phyloP scores from a whole-genome alignment of 1,140 invertebrate species.

The Melitaea cinxia region DNA sequence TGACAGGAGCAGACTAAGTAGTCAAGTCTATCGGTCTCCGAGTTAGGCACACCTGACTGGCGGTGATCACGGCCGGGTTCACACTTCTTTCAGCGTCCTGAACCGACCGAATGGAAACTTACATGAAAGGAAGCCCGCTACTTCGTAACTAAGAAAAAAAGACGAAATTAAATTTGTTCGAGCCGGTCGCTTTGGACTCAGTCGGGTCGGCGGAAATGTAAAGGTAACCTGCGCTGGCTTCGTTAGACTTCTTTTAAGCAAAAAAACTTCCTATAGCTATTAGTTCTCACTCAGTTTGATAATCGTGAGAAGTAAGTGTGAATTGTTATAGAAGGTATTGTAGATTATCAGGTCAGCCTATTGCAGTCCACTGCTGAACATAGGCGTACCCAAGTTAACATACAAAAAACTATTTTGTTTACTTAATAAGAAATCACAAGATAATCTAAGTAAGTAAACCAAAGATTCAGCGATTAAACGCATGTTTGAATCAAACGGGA shows the following conservation, averaged over 20 bases:
- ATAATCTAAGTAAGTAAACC: not conserved
- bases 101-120: constrained; percentile 72
- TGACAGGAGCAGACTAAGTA: constrained; percentile 71
- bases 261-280: not conserved
- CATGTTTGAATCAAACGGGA: constrained; percentile 2
- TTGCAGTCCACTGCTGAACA: too few relatives aligned
- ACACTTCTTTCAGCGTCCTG: constrained; percentile 72
- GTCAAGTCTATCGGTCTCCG: constrained; percentile 61
- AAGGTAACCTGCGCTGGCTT: not conserved
- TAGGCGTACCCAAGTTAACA: too few relatives aligned
- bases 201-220: constrained; percentile 15
- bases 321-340: too few relatives aligned
- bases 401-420: too few relatives aligned
- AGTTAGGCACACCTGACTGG: constrained; percentile 71
- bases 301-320: too few relatives aligned
- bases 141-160: constrained; percentile 70
- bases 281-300: not conserved
- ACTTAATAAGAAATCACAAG: not conserved
- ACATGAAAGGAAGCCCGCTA: constrained; percentile 75
- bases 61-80: constrained; percentile 66
- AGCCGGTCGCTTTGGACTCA: constrained; percentile 29
- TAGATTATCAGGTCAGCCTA: too few relatives aligned
- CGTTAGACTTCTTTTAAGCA: not conserved
- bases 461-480: not conserved
- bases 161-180: constrained; percentile 47